Conservation (phyloP, 2,113 vertebrate species). For the Neolamprologus caudopunctatus region DNA sequence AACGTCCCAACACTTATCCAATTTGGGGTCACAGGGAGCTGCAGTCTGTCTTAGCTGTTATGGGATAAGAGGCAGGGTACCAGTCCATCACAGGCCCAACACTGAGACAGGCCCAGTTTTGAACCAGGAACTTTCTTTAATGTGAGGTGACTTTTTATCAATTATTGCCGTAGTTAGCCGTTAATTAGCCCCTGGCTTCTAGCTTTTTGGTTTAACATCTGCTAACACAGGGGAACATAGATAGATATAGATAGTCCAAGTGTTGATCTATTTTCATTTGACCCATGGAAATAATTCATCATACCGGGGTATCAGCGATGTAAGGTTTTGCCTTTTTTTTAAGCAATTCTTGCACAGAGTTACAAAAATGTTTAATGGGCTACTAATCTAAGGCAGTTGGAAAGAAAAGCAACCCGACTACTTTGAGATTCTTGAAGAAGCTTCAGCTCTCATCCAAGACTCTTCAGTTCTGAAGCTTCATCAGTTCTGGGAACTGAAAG, state of each 20-base stretch:
- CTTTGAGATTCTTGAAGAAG: not conserved
- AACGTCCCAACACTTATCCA: not conserved
- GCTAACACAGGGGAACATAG: not conserved
- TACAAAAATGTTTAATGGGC: not conserved
- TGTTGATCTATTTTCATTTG: not conserved
- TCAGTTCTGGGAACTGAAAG: not conserved
- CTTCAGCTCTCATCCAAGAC: not conserved
- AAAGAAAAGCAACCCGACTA: accelerated
- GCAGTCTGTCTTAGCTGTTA: not conserved
- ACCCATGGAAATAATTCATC: not conserved
- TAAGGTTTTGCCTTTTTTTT: accelerated
- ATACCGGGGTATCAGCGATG: accelerated
- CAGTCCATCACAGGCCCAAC: not conserved
- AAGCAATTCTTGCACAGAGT: not conserved
- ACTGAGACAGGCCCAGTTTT: not conserved
- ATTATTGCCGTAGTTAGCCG: not conserved
- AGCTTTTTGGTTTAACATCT: not conserved
- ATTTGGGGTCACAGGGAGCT: not conserved
- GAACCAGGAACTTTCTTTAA: not conserved
- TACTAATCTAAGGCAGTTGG: not conserved
- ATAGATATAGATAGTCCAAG: not conserved
- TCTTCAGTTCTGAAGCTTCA: not conserved
- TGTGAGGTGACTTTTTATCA: not conserved
- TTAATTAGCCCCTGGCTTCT: not conserved
- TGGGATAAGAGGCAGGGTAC: not conserved